A percentile compares a stretch with the other conserved stretches of the same genome.
Conservation (phyloP, 2,113 vertebrate genomes). For the Dinomys branickii region DNA sequence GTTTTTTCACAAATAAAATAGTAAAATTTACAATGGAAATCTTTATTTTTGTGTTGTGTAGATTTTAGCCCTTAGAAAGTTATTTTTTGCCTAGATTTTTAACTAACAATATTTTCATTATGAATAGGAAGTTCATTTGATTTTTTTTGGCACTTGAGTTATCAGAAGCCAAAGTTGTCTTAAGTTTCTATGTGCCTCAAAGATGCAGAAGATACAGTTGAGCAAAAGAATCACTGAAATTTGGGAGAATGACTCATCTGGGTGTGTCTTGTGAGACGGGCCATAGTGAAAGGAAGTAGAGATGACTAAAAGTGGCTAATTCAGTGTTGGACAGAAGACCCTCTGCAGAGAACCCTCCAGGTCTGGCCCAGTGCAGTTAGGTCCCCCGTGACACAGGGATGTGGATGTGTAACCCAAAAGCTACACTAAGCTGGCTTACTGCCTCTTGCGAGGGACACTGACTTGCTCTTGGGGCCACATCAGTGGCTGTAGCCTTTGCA, state of each 20-base stretch:
- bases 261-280: background rate
- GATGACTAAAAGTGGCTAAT: background rate
- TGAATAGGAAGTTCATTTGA: background rate
- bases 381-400: background rate
- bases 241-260: background rate
- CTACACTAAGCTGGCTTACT: background rate
- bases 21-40: conserved; percentile 93
- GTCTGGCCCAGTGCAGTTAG: background rate
- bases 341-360: background rate
- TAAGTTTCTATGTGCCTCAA: background rate
- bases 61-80: conserved; percentile 60
- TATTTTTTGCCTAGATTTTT: background rate
- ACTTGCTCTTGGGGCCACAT: background rate
- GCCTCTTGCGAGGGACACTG: background rate
- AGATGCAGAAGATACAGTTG: background rate
- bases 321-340: background rate
- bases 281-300: background rate
- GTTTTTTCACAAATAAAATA: conserved; percentile 99
- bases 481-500: background rate
- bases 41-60: conserved; percentile 84
- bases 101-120: background rate
- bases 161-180: background rate
- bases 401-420: background rate
- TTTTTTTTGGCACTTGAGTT: background rate
- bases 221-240: background rate